A percentile compares a stretch with the other conserved stretches of the same genome.
phyloP scores from a whole-genome alignment of 2,797 vertebrate genomes.

The Sebastes matsubarae region DNA sequence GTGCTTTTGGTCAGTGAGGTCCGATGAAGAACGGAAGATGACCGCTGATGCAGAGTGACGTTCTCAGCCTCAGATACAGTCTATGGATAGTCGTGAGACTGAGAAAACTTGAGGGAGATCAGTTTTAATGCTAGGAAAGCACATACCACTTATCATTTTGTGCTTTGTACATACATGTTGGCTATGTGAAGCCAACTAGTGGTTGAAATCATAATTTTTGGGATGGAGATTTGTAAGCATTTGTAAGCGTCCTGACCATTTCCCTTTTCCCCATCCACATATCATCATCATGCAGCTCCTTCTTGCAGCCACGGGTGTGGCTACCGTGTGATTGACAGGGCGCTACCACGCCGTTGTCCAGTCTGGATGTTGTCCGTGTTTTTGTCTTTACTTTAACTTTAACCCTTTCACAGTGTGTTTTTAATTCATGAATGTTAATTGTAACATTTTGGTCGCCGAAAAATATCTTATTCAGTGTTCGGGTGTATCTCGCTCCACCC shows the following conservation, averaged over 20 bases:
- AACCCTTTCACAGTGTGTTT: no score
- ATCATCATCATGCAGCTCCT: background rate
- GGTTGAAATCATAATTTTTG: background rate
- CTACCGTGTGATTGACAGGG: no score
- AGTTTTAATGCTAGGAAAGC: background rate
- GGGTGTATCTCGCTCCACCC: no score
- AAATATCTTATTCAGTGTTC: no score
- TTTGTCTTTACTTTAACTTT: no score
- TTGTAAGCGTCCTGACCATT: background rate
- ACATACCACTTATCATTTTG: background rate
- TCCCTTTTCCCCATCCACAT: background rate
- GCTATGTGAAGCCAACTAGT: background rate
- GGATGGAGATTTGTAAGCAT: background rate
- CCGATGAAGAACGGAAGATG: background rate
- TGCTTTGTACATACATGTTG: background rate
- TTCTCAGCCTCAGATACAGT: background rate
- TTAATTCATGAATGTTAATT: no score
- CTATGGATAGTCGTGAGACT: no score
- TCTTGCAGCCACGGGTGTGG: no score
- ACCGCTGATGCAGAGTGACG: background rate
- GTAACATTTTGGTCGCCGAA: no score
- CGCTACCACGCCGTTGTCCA: no score
- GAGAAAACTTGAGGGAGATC: background rate
- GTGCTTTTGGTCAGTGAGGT: constrained; percentile 7
- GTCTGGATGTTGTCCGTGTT: no score